Evolutionary conservation across 2,888 invertebrate species (phyloP).

Genomic region (Gortyna flavago): DNA sequence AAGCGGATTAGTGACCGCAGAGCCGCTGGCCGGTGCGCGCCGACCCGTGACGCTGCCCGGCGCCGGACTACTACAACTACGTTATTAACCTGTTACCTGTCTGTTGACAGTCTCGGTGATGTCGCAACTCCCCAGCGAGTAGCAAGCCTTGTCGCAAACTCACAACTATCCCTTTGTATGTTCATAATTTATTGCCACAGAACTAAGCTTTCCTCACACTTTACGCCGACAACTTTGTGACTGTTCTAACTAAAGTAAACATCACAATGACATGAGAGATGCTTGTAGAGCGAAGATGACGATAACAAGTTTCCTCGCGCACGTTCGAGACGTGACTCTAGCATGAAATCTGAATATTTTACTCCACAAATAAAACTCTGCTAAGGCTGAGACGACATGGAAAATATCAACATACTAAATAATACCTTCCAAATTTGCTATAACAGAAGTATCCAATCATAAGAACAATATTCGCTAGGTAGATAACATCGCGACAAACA

Average conservation of each 20-base stretch:
- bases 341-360: conserved; percentile 31
- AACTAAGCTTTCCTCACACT: conserved; percentile 27
- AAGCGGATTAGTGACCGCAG: conserved; percentile 36
- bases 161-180: conserved; percentile 6
- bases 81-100: conserved; percentile 38
- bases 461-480: conserved; percentile 34
- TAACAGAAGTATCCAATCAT: conserved; percentile 24
- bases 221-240: conserved; percentile 24
- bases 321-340: conserved; percentile 36
- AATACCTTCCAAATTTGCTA: conserved; percentile 12
- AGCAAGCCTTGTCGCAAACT: conserved; percentile 10
- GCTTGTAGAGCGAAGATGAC: conserved; percentile 21
- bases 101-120: conserved; percentile 6
- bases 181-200: conserved; percentile 29
- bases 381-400: conserved; percentile 24
- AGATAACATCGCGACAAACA: conserved; percentile 13
- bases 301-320: conserved; percentile 31
- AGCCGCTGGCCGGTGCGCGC: conserved; percentile 7
- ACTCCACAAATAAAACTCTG: conserved; percentile 28
- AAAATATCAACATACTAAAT: conserved; percentile 33
- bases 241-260: conserved; percentile 28
- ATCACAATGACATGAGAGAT: conserved; percentile 34
- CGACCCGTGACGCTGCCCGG: conserved; percentile 19
- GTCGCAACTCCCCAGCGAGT: conserved; percentile 18
- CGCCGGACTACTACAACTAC: not conserved